Percentiles rank a stretch among this genome's conserved stretches.
Conservation (phyloP, 1,140 invertebrate genomes). For the Brachionus rubens region DNA sequence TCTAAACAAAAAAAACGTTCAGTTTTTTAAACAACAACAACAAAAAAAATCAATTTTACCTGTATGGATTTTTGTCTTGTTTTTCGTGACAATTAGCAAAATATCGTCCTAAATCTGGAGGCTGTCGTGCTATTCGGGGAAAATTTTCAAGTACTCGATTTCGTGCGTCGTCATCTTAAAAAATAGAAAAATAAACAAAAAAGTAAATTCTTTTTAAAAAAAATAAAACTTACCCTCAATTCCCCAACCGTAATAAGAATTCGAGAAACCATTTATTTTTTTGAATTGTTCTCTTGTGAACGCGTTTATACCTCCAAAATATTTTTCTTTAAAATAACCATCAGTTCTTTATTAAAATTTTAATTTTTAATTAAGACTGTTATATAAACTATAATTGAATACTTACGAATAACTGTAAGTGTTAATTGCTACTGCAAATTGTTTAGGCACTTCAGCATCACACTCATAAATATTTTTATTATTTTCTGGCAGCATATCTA, state of each 20-base stretch:
- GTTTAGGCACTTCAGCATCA: neutral
- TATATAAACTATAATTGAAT: neutral
- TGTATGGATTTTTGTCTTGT: conserved; percentile 25
- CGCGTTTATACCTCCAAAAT: conserved; percentile 47
- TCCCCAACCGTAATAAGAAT: conserved; percentile 48
- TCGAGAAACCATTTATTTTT: conserved; percentile 47
- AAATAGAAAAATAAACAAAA: neutral
- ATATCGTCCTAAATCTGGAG: neutral
- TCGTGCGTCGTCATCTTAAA: conserved; percentile 22
- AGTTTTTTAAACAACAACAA: neutral
- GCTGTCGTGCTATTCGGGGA: neutral
- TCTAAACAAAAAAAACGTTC: neutral
- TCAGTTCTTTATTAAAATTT: neutral
- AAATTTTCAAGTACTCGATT: neutral
- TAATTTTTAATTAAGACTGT: neutral
- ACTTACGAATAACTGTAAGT: conserved; percentile 30
- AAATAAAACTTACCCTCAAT: neutral
- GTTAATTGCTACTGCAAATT: conserved; percentile 24
- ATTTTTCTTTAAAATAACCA: conserved; percentile 43
- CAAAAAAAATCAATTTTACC: neutral
- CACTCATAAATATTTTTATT: conserved; percentile 25
- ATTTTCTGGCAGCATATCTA: conserved; percentile 44
- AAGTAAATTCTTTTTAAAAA: neutral
- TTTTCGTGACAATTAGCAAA: conserved; percentile 43
- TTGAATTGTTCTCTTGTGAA: conserved; percentile 43